Percentiles rank a stretch among this genome's conserved stretches.
Evolutionary conservation across 2,888 invertebrate genomes (phyloP).

Genomic region (Meloe dianella): DNA sequence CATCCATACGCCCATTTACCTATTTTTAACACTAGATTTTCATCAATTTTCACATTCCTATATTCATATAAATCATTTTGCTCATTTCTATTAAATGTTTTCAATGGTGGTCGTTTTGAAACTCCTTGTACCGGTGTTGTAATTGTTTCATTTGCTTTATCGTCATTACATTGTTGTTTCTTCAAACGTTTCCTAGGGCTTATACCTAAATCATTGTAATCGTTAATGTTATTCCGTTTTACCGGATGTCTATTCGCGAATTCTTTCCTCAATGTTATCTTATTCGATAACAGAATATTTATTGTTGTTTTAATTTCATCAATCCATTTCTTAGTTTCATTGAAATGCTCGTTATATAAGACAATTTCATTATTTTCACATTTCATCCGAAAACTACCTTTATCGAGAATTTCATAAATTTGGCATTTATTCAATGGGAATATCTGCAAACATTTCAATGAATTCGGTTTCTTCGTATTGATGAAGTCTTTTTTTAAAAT

Average conservation of each 20-base stretch:
- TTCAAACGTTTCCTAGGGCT: slow-evolving; percentile 62
- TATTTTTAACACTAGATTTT: background rate
- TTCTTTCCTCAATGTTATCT: slow-evolving; percentile 68
- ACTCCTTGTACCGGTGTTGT: background rate
- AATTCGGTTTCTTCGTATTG: slow-evolving; percentile 59
- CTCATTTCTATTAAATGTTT: background rate
- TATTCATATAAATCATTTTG: background rate
- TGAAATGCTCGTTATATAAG: slow-evolving; percentile 63
- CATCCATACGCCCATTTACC: background rate
- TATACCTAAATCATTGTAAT: slow-evolving; percentile 62
- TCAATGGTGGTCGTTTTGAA: background rate
- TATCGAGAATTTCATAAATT: slow-evolving; percentile 65
- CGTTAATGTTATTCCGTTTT: slow-evolving; percentile 63
- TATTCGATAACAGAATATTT: slow-evolving; percentile 64
- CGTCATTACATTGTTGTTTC: slow-evolving; percentile 50
- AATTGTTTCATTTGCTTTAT: background rate
- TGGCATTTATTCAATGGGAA: slow-evolving; percentile 74
- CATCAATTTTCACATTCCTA: background rate
- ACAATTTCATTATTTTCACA: slow-evolving; percentile 67
- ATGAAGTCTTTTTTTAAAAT: slow-evolving; percentile 63
- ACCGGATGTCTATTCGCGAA: slow-evolving; percentile 69
- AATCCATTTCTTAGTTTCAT: slow-evolving; percentile 66
- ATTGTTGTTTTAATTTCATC: slow-evolving; percentile 64
- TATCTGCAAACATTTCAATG: slow-evolving; percentile 70
- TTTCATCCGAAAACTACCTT: slow-evolving; percentile 67